Evolutionary conservation across 2,888 invertebrate genomes (phyloP).

Genomic region (Dryococelus australis): DNA sequence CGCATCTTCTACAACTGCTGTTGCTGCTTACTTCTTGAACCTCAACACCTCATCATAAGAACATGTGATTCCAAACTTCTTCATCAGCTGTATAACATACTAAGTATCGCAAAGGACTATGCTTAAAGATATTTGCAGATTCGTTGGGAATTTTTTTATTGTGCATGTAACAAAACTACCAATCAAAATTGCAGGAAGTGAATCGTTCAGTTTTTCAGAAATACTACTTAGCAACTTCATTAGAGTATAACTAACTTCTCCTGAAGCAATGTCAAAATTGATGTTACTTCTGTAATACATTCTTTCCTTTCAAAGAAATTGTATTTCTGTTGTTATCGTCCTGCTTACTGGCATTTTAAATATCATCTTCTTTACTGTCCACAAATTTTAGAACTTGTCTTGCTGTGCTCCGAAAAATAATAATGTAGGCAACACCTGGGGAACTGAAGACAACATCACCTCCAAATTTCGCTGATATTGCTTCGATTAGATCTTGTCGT

Average conservation of each 20-base stretch:
- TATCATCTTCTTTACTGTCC: conserved; percentile 3
- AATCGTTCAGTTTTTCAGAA: conserved; percentile 20
- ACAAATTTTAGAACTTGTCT: conserved; percentile 22
- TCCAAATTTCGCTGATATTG: conserved; percentile 19
- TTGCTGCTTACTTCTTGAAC: conserved; percentile 22
- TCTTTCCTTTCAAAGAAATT: not conserved
- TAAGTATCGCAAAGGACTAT: not conserved
- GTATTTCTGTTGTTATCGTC: not conserved
- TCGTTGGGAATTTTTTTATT: not conserved
- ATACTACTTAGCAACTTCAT: not conserved
- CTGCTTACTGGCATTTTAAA: not conserved
- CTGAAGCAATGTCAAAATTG: not conserved
- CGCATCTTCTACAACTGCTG: conserved; percentile 4
- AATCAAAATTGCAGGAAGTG: conserved; percentile 21
- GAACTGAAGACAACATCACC: conserved; percentile 7
- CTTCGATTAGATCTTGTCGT: not conserved
- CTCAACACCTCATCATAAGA: conserved; percentile 24
- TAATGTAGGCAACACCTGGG: conserved; percentile 13
- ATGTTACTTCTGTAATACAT: conserved; percentile 23
- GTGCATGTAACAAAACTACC: not conserved
- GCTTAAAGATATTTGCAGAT: conserved; percentile 5
- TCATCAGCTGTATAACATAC: conserved; percentile 16
- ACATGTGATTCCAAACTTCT: conserved; percentile 24
- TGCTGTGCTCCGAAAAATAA: conserved; percentile 5
- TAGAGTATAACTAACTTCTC: not conserved